These are phyloP conservation scores for Anagrus nilaparvatae DNA, from an alignment of 1,140 invertebrate genomes.

Conservation along the genomic window DNA sequence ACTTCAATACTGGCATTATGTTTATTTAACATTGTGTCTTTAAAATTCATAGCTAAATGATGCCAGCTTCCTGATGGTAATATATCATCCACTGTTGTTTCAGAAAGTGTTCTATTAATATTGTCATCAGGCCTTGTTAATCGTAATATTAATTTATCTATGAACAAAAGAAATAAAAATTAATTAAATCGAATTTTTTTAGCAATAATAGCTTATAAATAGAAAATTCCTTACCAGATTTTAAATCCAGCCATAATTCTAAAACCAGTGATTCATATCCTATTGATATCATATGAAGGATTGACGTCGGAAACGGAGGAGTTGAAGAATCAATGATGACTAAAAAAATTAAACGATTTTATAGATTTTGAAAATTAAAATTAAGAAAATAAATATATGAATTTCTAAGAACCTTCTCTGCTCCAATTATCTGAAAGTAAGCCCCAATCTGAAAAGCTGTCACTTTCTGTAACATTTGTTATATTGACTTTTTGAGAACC, in stretches of 20 bases:
- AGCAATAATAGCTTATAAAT: slow-evolving; percentile 1
- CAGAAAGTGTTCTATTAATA: slow-evolving; percentile 44
- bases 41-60: slow-evolving; percentile 51
- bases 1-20: slow-evolving; percentile 50
- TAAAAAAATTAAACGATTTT: slow-evolving; percentile 11
- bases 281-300: slow-evolving; percentile 46
- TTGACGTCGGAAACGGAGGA: slow-evolving; percentile 33
- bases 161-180: slow-evolving; percentile 16
- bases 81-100: slow-evolving; percentile 41
- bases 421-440: slow-evolving; percentile 40
- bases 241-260: slow-evolving; percentile 44
- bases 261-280: slow-evolving; percentile 45
- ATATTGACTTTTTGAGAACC: slow-evolving; percentile 15
- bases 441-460: slow-evolving; percentile 39
- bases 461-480: slow-evolving; percentile 24
- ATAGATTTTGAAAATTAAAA: neutral
- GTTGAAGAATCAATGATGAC: slow-evolving; percentile 32
- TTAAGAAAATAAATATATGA: neutral
- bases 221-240: slow-evolving; percentile 32
- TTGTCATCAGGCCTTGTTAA: slow-evolving; percentile 47
- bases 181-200: neutral
- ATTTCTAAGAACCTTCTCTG: slow-evolving; percentile 29
- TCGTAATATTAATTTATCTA: slow-evolving; percentile 44
- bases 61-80: slow-evolving; percentile 46
- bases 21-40: slow-evolving; percentile 46